Base-by-base conservation (phyloP, 2,113 vertebrate genomes). In the Chloropsis cyanopogon region DNA sequence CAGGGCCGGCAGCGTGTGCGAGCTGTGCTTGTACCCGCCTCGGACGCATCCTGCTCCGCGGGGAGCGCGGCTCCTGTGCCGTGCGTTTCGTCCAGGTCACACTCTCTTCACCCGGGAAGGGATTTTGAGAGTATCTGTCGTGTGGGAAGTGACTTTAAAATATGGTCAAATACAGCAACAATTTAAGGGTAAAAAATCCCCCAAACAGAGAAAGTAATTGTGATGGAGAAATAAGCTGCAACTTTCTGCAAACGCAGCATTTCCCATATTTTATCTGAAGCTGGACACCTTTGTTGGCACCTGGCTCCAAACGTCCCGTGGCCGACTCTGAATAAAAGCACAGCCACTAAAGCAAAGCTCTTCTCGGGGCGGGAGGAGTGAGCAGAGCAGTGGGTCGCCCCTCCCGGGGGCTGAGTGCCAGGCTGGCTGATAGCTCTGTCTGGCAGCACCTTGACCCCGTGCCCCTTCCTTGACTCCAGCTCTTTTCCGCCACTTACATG, bases 361-460 rank as follows among this genome's bases (percentile, higher is more conserved):
- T 23, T 19, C 39, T 25, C 17, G 2, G 66, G 11, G 47, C 21
- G 6, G n/a, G 12, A 47, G 26, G 12, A 22, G 20, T 1, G 33
- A 24, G 57, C 1, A 7, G 15, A 22, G 49, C 35, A 29, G 57
- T 18, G 10, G 26, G 15, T 5, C 13, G 24, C 7, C 6, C 20
- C 19, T 19, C 24, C 9, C 1, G 1, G 37, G 23, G 23, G 8
- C 3, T 35, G 21, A 13, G 49, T 15, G 33, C 42, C 23, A 4
- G 19, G 7, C 19, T 29, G 0, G 3, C 26, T 3, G 1, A 3
- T 13, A 8, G 10, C 26, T 37, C 52, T 12, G 4, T 2, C n/a
- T 6, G 19, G 3, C 13, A 24, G 33, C 16, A 44, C 37, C 41
- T 22, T 21, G 49, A 24, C 26, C n/a, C 8, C 1, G 0, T 6